Evolutionary conservation across 64 coral and sea anemone species (phyloP).

Genomic region (Catalaphyllia jardinei): DNA sequence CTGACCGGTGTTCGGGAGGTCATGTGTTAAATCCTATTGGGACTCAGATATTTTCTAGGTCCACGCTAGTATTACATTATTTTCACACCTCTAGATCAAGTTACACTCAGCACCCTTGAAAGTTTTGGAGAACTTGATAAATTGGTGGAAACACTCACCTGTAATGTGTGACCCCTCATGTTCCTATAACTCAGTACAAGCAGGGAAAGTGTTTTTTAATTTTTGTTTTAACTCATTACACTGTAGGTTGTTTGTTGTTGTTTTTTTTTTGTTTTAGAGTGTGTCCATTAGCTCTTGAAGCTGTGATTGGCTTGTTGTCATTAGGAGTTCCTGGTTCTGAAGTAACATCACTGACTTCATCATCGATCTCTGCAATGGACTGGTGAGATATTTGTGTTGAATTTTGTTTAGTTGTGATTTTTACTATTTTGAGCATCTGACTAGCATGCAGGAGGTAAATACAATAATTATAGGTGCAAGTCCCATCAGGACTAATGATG

Average conservation of each 20-base stretch:
- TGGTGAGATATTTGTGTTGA: conserved; percentile 57
- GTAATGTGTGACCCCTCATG: too few relatives aligned
- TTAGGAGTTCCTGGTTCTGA: conserved; percentile 82
- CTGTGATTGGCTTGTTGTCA: conserved; percentile 75
- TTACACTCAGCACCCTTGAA: too few relatives aligned
- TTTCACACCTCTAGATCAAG: too few relatives aligned
- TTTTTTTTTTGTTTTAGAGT: conserved; percentile 48
- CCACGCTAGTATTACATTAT: too few relatives aligned
- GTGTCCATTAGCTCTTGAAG: conserved; percentile 91
- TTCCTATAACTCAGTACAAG: background rate
- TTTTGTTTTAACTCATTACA: background rate
- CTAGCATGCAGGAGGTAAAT: too few relatives aligned
- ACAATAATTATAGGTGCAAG: too few relatives aligned
- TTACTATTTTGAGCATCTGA: background rate
- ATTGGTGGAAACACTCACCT: too few relatives aligned
- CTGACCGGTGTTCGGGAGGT: too few relatives aligned
- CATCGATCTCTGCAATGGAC: conserved; percentile 67
- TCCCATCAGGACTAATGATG: too few relatives aligned
- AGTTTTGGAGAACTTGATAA: too few relatives aligned
- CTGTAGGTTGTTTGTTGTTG: background rate
- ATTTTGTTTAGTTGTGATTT: background rate
- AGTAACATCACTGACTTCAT: conserved; percentile 77
- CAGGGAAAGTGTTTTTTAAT: background rate
- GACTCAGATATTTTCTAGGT: too few relatives aligned
- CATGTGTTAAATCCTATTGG: too few relatives aligned